Conservation (phyloP, 2,797 vertebrate species). For the Lateolabrax maculatus region DNA sequence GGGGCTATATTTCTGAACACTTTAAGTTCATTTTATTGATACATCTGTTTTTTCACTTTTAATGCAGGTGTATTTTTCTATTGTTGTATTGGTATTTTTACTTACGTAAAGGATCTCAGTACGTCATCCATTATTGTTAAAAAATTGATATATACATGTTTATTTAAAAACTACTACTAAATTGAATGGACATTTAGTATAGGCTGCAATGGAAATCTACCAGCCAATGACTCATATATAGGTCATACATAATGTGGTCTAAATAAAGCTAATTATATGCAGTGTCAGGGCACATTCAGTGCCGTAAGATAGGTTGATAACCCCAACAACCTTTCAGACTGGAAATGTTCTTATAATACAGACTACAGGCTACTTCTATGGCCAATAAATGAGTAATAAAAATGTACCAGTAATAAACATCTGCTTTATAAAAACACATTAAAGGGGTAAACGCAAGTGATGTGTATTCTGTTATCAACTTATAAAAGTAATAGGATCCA, state of each 20-base stretch:
- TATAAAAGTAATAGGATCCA: background rate
- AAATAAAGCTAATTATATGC: background rate
- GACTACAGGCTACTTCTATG: background rate
- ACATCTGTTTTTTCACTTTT: background rate
- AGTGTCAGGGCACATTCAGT: background rate
- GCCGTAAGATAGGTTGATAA: background rate
- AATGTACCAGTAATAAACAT: no score
- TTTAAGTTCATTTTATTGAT: background rate
- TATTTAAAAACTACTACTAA: background rate
- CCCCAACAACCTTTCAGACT: background rate
- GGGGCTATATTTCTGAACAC: background rate
- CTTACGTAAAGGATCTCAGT: background rate
- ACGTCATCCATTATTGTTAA: background rate
- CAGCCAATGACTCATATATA: background rate
- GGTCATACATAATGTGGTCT: background rate
- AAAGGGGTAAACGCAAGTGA: no score
- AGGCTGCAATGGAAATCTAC: conserved; percentile 19
- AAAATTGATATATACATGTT: no score
- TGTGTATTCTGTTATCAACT: background rate
- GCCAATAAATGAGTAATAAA: background rate
- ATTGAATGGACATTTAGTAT: background rate
- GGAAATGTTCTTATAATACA: background rate
- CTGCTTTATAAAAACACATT: background rate
- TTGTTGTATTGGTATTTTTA: background rate
- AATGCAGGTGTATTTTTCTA: background rate